Evolutionary conservation across 2,888 invertebrate species (phyloP).

Genomic region (Chymomyza caudatula): DNA sequence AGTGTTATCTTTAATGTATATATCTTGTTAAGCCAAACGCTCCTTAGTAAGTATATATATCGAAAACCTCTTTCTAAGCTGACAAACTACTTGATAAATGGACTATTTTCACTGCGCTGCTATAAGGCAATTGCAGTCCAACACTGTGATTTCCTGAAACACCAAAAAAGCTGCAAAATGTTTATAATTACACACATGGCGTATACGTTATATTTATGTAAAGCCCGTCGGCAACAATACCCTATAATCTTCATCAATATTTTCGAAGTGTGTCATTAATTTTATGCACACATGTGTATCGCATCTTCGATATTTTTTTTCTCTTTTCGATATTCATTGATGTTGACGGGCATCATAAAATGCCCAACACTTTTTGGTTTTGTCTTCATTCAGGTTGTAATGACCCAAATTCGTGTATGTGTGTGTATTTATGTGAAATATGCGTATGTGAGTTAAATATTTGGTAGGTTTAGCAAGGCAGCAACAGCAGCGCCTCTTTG

Average conservation of each 20-base stretch:
- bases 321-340: constrained; percentile 39
- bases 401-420: constrained; percentile 56
- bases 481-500: constrained; percentile 21
- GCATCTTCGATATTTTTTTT: constrained; percentile 13
- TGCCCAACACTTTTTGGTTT: constrained; percentile 5
- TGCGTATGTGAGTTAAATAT: no score
- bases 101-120: not conserved
- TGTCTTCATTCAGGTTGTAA: constrained; percentile 55
- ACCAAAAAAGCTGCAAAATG: not conserved
- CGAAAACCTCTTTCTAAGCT: no score
- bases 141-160: not conserved
- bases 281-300: constrained; percentile 7
- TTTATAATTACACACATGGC: not conserved
- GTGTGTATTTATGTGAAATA: no score
- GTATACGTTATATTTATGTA: not conserved
- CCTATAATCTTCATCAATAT: not conserved
- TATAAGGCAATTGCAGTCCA: not conserved
- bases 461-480: not conserved
- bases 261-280: not conserved
- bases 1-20: no score
- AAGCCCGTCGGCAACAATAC: not conserved
- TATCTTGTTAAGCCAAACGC: no score
- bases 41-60: no score
- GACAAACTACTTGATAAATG: no score
- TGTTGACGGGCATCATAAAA: constrained; percentile 12